Evolutionary conservation across 2,113 vertebrate genomes (phyloP).

Genomic region (Stictonetta naevosa): DNA sequence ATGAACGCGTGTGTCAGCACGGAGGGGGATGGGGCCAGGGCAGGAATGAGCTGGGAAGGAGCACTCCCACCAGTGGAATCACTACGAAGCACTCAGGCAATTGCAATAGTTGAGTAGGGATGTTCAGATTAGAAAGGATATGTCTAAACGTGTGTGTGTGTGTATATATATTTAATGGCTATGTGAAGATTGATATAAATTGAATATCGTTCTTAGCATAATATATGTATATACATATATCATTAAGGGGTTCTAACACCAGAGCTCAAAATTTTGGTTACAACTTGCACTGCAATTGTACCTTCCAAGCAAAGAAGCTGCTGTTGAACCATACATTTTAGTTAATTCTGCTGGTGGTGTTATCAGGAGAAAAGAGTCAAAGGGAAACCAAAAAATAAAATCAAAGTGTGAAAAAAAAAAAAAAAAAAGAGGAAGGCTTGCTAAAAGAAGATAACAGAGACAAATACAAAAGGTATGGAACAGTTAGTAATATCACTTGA

Average conservation of each 20-base stretch:
- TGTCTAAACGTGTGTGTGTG: too few relatives aligned
- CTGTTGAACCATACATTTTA: background rate
- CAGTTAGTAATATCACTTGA: background rate
- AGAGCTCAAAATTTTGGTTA: background rate
- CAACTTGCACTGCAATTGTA: background rate
- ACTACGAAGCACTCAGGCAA: background rate
- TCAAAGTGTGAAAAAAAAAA: background rate
- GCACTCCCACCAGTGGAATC: background rate
- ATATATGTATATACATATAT: background rate
- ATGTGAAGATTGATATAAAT: background rate
- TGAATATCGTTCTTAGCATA: background rate
- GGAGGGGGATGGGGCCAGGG: background rate
- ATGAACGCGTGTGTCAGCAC: constrained; percentile 32
- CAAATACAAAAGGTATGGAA: background rate
- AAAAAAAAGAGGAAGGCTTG: background rate
- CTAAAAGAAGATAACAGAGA: background rate
- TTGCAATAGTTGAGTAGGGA: background rate
- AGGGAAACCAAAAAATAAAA: background rate
- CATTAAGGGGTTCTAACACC: background rate
- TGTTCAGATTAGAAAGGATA: background rate
- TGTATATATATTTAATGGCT: background rate
- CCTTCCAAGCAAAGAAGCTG: background rate
- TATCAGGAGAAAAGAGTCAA: background rate
- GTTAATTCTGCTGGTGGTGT: background rate
- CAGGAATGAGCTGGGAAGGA: background rate